Conservation (phyloP, 30 jellyfish, hydroid and myxozoan species). For the Pelagia noctiluca region DNA sequence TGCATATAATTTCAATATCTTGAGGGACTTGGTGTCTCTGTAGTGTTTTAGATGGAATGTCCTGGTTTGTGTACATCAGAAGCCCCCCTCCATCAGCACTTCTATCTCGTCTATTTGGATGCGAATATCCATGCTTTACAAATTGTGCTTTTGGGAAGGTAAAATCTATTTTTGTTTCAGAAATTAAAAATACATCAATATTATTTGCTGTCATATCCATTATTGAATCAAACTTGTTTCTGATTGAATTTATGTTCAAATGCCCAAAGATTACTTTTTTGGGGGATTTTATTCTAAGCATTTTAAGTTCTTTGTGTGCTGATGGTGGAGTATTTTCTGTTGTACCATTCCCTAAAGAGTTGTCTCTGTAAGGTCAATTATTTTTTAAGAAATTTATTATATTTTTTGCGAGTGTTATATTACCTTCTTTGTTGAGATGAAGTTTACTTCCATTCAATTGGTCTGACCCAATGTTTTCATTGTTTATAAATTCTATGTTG, state of each 20-base stretch:
- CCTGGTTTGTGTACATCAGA: not conserved
- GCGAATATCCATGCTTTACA: not conserved
- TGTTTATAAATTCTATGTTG: not conserved
- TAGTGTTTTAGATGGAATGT: not conserved
- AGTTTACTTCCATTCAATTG: not conserved
- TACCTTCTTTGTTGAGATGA: not conserved
- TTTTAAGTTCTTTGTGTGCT: not conserved
- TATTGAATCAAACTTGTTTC: not conserved
- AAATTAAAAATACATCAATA: not conserved
- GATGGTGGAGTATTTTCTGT: not conserved
- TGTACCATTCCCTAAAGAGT: not conserved
- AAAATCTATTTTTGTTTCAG: not conserved
- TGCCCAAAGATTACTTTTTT: not conserved
- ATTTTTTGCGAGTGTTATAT: not conserved
- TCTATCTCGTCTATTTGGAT: slow-evolving; percentile 10
- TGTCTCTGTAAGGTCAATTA: not conserved
- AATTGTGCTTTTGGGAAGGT: not conserved
- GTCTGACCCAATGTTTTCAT: not conserved
- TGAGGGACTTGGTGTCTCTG: not conserved
- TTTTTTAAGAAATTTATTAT: too few species aligned
- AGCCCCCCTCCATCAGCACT: slow-evolving; percentile 14
- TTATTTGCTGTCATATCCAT: not conserved
- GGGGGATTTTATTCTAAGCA: not conserved
- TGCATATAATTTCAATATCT: not conserved
- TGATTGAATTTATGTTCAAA: not conserved